phyloP scores from a whole-genome alignment of 2,113 vertebrate genomes.

The Leiothrix lutea region DNA sequence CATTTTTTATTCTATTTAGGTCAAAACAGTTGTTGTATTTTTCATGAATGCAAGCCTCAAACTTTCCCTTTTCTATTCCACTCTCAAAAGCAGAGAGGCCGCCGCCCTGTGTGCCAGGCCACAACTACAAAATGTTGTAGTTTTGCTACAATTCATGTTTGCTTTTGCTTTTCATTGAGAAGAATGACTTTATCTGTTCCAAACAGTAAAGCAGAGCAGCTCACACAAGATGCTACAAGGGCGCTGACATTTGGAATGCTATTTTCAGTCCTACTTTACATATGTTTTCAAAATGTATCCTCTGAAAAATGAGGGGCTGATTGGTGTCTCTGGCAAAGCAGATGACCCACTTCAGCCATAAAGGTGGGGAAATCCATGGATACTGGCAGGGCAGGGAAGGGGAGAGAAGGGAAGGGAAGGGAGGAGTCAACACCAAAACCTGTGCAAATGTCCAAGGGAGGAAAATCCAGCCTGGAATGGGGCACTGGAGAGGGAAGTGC shows the following conservation, averaged over 20 bases:
- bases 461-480: not conserved
- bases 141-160: not conserved
- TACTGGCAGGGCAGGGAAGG: not conserved
- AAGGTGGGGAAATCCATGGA: not conserved
- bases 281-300: constrained; percentile 30
- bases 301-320: not conserved
- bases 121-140: not conserved
- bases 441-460: not conserved
- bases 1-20: not conserved
- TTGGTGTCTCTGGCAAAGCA: not conserved
- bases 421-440: not conserved
- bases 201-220: not conserved
- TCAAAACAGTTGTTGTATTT: constrained; percentile 6
- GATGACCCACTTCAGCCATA: not conserved
- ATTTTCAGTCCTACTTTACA: constrained; percentile 10
- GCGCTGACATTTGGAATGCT: constrained; percentile 18
- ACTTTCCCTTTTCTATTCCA: not conserved
- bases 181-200: not conserved
- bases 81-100: not conserved
- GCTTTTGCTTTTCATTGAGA: not conserved
- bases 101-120: not conserved
- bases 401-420: not conserved
- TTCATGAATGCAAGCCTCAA: not conserved
- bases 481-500: not conserved
- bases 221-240: not conserved